A percentile compares a stretch with the other conserved stretches of the same genome.
Conservation (phyloP, 1,140 invertebrate genomes). For the Ephestia elutella region DNA sequence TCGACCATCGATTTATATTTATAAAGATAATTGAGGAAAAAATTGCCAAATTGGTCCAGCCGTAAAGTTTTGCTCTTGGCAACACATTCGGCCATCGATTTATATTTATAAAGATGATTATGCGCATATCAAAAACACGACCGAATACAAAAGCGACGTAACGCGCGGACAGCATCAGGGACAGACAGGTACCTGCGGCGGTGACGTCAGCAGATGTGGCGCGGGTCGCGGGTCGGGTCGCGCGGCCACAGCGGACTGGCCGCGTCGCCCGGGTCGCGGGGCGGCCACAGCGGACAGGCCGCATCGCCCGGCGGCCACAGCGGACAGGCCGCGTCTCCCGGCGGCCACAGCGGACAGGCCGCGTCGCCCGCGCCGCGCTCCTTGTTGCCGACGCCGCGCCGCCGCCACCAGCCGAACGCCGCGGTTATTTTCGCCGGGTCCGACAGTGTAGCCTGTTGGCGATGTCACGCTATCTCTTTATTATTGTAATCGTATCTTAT, state of each 20-base stretch:
- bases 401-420: constrained; percentile 22
- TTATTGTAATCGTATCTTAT: constrained; percentile 2
- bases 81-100: no score
- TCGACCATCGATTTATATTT: no score
- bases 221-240: constrained; percentile 28
- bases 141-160: no score
- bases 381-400: constrained; percentile 31
- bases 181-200: neutral
- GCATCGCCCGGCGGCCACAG: constrained; percentile 40
- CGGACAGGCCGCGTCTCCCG: constrained; percentile 31
- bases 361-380: constrained; percentile 28
- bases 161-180: no score
- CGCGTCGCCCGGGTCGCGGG: no score
- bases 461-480: constrained; percentile 4
- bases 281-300: constrained; percentile 20
- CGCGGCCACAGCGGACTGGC: neutral
- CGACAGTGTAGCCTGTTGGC: constrained; percentile 41
- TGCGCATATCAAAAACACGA: no score
- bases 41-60: no score
- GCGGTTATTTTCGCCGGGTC: constrained; percentile 36
- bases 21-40: no score
- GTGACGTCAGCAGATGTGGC: constrained; percentile 36
- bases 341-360: constrained; percentile 39
- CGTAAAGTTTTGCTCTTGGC: no score
- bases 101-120: no score